phyloP scores from a whole-genome alignment of 2,113 vertebrate species.

The Pituophis catenifer region DNA sequence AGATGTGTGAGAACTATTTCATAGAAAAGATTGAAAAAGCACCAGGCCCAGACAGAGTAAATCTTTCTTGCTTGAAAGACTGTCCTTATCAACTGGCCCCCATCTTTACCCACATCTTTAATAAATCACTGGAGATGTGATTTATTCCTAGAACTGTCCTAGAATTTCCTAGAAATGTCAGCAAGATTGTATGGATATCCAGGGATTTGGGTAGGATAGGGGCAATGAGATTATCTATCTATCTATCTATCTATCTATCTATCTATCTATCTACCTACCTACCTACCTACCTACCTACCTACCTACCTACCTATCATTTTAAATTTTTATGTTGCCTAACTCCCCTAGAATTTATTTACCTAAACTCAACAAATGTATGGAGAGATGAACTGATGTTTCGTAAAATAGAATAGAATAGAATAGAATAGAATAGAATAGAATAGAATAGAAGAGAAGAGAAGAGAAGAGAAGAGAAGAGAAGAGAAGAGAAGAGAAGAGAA shows the following conservation, averaged over 20 bases:
- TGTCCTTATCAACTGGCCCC: neutral
- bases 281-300: no score
- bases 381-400: neutral
- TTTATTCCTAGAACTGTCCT: neutral
- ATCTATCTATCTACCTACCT: no score
- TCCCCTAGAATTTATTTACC: neutral
- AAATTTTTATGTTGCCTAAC: no score
- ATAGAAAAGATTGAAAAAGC: neutral
- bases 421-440: no score
- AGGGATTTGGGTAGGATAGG: neutral
- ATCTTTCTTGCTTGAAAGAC: neutral
- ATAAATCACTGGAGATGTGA: neutral
- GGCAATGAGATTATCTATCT: neutral
- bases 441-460: no score
- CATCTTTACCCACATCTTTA: neutral
- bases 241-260: no score
- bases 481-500: no score
- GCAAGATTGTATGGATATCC: neutral
- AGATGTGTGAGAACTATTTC: neutral
- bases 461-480: no score
- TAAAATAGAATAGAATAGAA: no score
- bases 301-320: no score
- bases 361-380: neutral
- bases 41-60: neutral
- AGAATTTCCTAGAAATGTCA: neutral